Base-by-base conservation (phyloP, 2,797 vertebrate genomes). In the Cryptoblepharus egeriae region DNA sequence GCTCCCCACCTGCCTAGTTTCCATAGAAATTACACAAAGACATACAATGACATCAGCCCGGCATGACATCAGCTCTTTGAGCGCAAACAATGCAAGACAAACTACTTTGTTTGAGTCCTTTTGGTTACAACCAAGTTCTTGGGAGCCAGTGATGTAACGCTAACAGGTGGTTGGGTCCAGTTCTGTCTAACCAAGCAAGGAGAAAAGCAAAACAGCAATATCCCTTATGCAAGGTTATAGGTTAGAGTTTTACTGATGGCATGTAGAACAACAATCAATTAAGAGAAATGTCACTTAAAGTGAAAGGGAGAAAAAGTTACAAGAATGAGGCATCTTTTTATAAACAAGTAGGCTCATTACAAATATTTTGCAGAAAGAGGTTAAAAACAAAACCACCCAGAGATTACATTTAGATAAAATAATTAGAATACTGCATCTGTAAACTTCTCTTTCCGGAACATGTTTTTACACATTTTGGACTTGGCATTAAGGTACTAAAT, bases 161-260 rank as follows among this genome's bases (percentile, higher is more conserved):
- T 88, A 97, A 97, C 97, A 98, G 97, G 97, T 98, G 98, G 93
- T 94, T 91, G 92, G 80, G 92, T 91, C 92, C 87, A 91, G 88
- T 88, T 93, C 92, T 90, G 89, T 88, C 86, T 89, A 91, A 90
- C 7, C 88, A 79, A 90, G 57, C 83, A 88, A 72, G 88, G 88
- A 13, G 13, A 49, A 10, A 49, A 22, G 76, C 83, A 75, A 90
- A 82, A 37, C 75, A 84, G 22, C 35, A 67, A 22, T 73, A 18
- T 16, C 30, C 49, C 20, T 81, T 52, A 35, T 49, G 0, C 63
- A 28, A 64, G 75, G 72, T 28, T 2, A 0, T 79, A 57, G 16
- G 6, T 69, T 78, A 63, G 37, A 80, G 65, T 22, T 75, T 35
- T 74, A 86, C 61, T 3, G 0, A 82, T 64, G 75, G 45, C 16